Conservation (phyloP, 2,113 vertebrate species). For the Pica pica region DNA sequence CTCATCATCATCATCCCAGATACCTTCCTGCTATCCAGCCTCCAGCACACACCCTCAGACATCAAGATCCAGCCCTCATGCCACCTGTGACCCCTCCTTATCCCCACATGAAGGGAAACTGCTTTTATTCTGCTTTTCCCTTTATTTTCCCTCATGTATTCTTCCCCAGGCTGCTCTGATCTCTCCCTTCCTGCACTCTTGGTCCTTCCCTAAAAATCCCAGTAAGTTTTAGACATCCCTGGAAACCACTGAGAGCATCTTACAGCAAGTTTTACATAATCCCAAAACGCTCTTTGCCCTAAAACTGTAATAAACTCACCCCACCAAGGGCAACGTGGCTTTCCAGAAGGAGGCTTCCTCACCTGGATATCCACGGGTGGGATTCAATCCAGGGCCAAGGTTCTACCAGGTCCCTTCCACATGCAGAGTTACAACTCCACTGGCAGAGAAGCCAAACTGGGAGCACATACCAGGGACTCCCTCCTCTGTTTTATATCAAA, state of each 20-base stretch:
- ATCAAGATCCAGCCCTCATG: not conserved
- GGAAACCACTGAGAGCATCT: not conserved
- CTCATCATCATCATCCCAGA: not conserved
- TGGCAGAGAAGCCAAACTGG: not conserved
- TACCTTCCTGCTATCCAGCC: not conserved
- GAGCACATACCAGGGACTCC: fast-evolving
- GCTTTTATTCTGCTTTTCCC: not conserved
- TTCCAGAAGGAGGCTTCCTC: not conserved
- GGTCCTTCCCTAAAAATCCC: not conserved
- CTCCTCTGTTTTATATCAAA: fast-evolving
- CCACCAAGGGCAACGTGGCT: fast-evolving
- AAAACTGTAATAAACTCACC: not conserved
- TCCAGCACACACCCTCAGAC: fast-evolving
- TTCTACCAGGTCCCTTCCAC: not conserved
- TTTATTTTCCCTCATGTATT: not conserved
- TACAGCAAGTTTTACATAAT: not conserved
- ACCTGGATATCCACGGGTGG: not conserved
- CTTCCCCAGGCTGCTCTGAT: not conserved
- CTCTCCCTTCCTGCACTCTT: fast-evolving
- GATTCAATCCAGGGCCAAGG: not conserved
- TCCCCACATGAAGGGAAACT: not conserved
- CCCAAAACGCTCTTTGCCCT: not conserved
- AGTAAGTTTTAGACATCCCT: not conserved
- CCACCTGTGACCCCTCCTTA: not conserved
- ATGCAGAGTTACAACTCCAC: not conserved